Evolutionary conservation across 2,113 vertebrate genomes (phyloP).

Genomic region (Procavia capensis): DNA sequence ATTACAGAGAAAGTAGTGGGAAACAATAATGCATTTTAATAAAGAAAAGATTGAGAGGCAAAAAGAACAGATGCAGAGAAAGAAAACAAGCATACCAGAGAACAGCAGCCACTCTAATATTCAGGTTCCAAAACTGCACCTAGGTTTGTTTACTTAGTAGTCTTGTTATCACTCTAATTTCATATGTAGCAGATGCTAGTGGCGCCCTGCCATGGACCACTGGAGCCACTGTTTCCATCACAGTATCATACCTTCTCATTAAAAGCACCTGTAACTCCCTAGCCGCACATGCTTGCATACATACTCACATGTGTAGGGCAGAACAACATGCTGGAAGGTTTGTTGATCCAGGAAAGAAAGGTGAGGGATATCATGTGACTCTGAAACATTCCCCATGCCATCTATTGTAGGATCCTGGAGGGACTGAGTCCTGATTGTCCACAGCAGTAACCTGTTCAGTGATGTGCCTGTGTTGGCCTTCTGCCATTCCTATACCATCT

Average conservation of each 20-base stretch:
- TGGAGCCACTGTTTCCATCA: background rate
- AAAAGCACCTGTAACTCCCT: background rate
- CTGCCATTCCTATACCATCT: background rate
- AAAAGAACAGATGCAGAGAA: background rate
- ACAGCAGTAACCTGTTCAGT: background rate
- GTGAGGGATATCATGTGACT: background rate
- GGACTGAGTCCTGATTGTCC: background rate
- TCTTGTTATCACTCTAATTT: background rate
- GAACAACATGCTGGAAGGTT: background rate
- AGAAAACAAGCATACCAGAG: background rate
- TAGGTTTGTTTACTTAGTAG: background rate
- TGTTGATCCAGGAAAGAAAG: background rate
- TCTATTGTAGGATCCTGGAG: background rate
- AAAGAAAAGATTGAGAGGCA: background rate
- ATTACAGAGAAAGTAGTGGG: background rate
- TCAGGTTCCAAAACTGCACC: background rate
- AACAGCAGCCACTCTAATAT: background rate
- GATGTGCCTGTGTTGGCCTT: background rate
- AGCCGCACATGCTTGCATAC: background rate
- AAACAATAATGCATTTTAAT: background rate
- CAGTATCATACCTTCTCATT: background rate
- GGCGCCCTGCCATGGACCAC: background rate
- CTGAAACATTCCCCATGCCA: background rate
- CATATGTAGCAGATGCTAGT: background rate
- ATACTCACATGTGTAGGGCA: background rate